A percentile compares a stretch with the other conserved stretches of the same genome.
Evolutionary conservation across 2,888 invertebrate genomes (phyloP).

Genomic region (Agrotis segetum): DNA sequence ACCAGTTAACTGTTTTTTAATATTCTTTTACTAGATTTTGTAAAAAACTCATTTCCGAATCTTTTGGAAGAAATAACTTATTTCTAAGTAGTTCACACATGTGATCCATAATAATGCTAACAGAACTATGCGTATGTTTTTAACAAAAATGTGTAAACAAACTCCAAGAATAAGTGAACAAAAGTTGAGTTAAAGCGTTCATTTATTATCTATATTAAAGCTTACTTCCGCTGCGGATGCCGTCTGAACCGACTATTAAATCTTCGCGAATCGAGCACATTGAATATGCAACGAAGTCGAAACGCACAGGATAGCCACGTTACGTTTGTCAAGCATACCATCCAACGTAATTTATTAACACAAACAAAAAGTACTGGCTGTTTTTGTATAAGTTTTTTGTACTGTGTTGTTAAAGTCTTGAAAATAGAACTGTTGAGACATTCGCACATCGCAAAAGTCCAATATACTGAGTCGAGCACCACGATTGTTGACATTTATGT

Average conservation of each 20-base stretch:
- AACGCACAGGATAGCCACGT: constrained; percentile 68
- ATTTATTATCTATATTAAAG: constrained; percentile 78
- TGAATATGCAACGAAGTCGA: constrained; percentile 80
- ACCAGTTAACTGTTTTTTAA: too few relatives aligned
- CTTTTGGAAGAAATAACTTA: background rate
- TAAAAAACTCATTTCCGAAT: too few relatives aligned
- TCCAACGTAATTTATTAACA: constrained; percentile 49
- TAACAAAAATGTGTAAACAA: background rate
- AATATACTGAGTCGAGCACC: too few relatives aligned
- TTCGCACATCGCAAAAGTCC: background rate
- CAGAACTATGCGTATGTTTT: background rate
- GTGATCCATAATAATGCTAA: background rate
- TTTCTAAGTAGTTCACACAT: background rate
- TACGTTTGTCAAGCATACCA: constrained; percentile 60
- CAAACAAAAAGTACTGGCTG: constrained; percentile 28
- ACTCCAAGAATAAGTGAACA: constrained; percentile 58
- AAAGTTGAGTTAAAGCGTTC: constrained; percentile 71
- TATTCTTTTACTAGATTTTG: background rate
- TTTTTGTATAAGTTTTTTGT: constrained; percentile 19
- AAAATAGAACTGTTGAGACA: background rate
- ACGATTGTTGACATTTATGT: too few relatives aligned
- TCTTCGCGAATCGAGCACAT: constrained; percentile 75
- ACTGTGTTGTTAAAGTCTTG: constrained; percentile 6
- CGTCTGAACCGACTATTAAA: constrained; percentile 76
- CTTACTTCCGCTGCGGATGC: constrained; percentile 79